A percentile compares a stretch with the other conserved stretches of the same genome.
phyloP scores from a whole-genome alignment of 1,140 invertebrate genomes.

The Microvelia longipes region DNA sequence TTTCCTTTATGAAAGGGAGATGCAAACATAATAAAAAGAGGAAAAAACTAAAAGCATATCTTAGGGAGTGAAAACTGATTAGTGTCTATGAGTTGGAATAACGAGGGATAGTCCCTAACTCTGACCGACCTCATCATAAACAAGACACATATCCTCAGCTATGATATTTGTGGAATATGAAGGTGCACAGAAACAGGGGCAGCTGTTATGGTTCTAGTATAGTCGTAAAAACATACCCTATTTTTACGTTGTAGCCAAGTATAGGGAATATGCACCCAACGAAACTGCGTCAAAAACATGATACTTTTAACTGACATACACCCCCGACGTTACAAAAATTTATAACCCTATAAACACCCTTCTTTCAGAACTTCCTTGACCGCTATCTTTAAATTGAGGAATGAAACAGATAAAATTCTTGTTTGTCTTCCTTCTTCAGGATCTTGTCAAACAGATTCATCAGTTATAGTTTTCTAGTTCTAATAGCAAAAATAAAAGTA shows the following conservation, averaged over 20 bases:
- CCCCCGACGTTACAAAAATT: background rate
- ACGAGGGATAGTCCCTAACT: background rate
- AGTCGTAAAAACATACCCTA: background rate
- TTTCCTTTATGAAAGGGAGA: too few relatives aligned
- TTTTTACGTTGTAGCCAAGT: background rate
- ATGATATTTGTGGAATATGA: background rate
- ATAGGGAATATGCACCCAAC: background rate
- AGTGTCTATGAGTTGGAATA: background rate
- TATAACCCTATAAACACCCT: background rate
- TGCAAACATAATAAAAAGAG: background rate
- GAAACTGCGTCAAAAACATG: background rate
- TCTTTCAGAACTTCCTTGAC: background rate
- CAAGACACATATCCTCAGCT: background rate
- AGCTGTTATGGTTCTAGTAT: background rate
- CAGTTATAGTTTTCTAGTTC: too few relatives aligned
- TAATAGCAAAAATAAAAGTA: background rate
- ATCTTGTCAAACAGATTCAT: too few relatives aligned
- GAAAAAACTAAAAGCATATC: background rate
- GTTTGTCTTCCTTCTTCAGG: background rate
- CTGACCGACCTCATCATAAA: background rate
- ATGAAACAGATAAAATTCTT: background rate
- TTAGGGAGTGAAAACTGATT: background rate
- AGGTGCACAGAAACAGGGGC: background rate
- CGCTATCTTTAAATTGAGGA: background rate
- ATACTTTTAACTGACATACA: background rate